Evolutionary conservation across 1,140 invertebrate genomes (phyloP).

Genomic region (Eciton burchellii): DNA sequence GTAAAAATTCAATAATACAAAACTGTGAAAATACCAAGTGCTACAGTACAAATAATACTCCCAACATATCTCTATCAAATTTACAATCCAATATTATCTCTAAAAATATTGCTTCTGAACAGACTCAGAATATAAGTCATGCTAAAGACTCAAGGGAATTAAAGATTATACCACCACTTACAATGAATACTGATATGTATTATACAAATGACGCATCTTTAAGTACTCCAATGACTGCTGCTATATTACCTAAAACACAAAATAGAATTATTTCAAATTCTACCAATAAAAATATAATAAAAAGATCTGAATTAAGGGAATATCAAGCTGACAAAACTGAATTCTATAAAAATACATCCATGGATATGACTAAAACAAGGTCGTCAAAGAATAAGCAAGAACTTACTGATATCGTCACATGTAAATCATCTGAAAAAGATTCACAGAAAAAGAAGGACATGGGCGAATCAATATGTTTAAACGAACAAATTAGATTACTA

Average conservation of each 20-base stretch:
- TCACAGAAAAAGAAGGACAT: not conserved
- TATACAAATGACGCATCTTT: not conserved
- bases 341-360: slow-evolving; percentile 50
- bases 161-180: slow-evolving; percentile 20
- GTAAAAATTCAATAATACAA: not conserved
- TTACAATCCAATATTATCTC: slow-evolving; percentile 2
- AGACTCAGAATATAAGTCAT: not conserved
- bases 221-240: slow-evolving; percentile 27
- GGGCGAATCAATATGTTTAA: not conserved
- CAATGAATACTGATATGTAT: not conserved
- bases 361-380: slow-evolving; percentile 65
- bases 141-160: slow-evolving; percentile 12
- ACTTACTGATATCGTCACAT: not conserved
- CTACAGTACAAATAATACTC: not conserved
- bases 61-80: not conserved
- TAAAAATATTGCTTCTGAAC: slow-evolving; percentile 4
- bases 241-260: slow-evolving; percentile 8
- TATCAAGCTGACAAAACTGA: slow-evolving; percentile 39
- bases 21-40: not conserved
- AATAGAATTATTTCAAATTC: not conserved
- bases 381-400: not conserved
- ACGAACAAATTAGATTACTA: not conserved
- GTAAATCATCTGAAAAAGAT: slow-evolving; percentile 1
- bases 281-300: not conserved
- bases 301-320: not conserved